phyloP scores from a whole-genome alignment of 2,797 vertebrate species.

The Paramormyrops hopkinsi region DNA sequence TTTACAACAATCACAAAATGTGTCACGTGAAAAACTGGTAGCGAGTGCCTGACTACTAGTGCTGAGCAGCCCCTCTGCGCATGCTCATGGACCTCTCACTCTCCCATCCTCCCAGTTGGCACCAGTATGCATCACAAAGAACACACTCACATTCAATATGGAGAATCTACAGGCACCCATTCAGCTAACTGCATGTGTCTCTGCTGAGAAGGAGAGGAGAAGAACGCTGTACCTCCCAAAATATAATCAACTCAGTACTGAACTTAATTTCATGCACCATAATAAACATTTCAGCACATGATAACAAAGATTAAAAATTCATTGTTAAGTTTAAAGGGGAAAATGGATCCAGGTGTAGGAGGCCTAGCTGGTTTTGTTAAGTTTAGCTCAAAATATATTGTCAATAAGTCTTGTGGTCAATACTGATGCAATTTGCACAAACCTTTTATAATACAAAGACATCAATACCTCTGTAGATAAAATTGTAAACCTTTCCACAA shows the following conservation, averaged over 20 bases:
- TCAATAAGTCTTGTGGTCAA: background rate
- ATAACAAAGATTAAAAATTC: background rate
- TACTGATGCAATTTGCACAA: background rate
- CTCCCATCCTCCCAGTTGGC: background rate
- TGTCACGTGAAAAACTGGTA: background rate
- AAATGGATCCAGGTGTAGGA: background rate
- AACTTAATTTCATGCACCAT: background rate
- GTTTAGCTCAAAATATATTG: background rate
- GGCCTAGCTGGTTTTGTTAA: background rate
- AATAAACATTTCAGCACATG: background rate
- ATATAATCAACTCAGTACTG: background rate
- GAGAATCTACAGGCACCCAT: background rate
- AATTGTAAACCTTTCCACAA: background rate
- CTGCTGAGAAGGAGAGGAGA: background rate
- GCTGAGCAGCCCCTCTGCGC: background rate
- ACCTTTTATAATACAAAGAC: background rate
- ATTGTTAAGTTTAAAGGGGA: background rate
- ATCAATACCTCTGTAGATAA: background rate
- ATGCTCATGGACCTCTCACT: background rate
- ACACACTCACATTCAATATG: background rate
- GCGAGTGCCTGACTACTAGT: background rate
- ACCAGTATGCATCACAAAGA: background rate
- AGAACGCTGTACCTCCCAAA: background rate
- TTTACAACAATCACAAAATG: background rate
- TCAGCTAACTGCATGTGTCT: background rate